Percentiles rank a stretch among this genome's conserved stretches.
These are phyloP conservation scores for Piaya cayana DNA, from an alignment of 2,113 vertebrate species.

Conservation along the genomic window DNA sequence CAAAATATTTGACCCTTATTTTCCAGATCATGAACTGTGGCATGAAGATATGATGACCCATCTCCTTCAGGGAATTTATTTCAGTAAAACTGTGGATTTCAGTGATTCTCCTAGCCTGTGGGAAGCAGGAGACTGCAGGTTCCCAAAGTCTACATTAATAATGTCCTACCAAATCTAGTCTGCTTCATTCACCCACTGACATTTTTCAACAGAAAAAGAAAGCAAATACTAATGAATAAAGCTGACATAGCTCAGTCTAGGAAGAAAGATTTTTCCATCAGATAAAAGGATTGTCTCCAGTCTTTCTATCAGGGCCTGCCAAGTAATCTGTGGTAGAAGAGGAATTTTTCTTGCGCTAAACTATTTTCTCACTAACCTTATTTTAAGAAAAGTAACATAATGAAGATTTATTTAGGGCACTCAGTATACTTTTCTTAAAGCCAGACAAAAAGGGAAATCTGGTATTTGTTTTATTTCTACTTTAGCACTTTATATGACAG, in stretches of 20 bases:
- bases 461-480: constrained; percentile 43
- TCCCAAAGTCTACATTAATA: not conserved
- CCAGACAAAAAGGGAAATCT: constrained; percentile 41
- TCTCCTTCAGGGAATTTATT: not conserved
- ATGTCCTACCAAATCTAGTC: not conserved
- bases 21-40: not conserved
- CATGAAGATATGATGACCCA: not conserved
- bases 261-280: not conserved
- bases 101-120: not conserved
- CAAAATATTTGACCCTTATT: not conserved
- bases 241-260: not conserved
- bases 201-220: not conserved
- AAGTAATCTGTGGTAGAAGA: not conserved
- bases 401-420: constrained; percentile 17
- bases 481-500: constrained; percentile 26
- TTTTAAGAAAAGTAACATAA: constrained; percentile 43
- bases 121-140: not conserved
- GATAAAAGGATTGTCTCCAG: constrained; percentile 7
- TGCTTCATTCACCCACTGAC: not conserved
- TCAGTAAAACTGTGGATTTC: not conserved
- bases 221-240: not conserved
- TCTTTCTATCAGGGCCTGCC: not conserved
- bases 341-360: not conserved
- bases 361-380: constrained; percentile 31
- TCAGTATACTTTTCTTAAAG: not conserved